Percentiles rank a stretch among this genome's conserved stretches.
These are phyloP conservation scores for Acleris sparsana DNA, from an alignment of 2,888 invertebrate genomes.

Conservation along the genomic window DNA sequence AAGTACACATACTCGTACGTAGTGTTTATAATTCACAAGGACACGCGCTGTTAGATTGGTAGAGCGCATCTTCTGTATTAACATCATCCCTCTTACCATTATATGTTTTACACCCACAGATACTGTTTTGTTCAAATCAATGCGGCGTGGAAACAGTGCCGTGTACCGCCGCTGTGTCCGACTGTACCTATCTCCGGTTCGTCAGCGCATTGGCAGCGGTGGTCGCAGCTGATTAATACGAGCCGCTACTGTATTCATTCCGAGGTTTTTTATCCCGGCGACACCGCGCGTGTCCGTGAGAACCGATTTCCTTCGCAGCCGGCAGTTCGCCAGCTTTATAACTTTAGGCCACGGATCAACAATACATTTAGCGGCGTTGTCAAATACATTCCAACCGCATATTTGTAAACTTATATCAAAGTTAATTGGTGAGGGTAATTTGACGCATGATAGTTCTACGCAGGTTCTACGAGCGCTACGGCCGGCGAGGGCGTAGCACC, in stretches of 20 bases:
- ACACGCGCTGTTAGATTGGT: too few relatives aligned
- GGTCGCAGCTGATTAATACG: conserved; percentile 68
- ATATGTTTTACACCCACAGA: too few relatives aligned
- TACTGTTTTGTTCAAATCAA: too few relatives aligned
- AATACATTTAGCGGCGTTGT: neutral
- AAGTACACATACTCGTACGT: too few relatives aligned
- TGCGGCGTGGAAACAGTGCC: neutral
- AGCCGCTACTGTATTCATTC: conserved; percentile 59
- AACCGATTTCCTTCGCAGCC: conserved; percentile 59
- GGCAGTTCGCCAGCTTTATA: conserved; percentile 6
- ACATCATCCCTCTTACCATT: too few relatives aligned
- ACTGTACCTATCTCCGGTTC: conserved; percentile 52
- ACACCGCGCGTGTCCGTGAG: conserved; percentile 74
- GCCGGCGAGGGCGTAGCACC: conserved; percentile 17
- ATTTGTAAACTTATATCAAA: too few relatives aligned
- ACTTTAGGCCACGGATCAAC: neutral
- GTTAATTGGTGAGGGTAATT: too few relatives aligned
- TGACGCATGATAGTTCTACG: neutral
- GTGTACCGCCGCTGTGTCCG: conserved; percentile 33
- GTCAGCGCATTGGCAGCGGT: conserved; percentile 46
- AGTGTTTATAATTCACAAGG: too few relatives aligned
- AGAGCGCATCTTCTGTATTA: too few relatives aligned
- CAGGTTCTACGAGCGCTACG: conserved; percentile 23
- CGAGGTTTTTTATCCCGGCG: conserved; percentile 53
- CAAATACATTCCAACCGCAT: too few relatives aligned